Percentiles rank a stretch among this genome's conserved stretches.
Conservation (phyloP, 2,113 vertebrate genomes). For the Gulo gulo region DNA sequence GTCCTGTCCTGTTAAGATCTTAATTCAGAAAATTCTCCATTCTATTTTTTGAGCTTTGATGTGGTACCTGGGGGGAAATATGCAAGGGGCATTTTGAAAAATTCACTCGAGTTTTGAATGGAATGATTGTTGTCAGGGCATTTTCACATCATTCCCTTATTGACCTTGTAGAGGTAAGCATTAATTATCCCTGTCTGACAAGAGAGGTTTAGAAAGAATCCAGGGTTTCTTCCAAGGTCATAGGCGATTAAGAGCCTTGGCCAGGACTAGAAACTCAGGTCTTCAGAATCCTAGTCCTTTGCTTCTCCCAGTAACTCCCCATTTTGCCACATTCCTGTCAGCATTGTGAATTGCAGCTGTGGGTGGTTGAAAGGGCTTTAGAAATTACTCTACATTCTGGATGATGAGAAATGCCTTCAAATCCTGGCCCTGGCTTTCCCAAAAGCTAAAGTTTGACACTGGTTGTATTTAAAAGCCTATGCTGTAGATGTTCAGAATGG, state of each 20-base stretch:
- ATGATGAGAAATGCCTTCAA: neutral
- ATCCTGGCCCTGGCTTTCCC: neutral
- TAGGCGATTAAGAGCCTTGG: neutral
- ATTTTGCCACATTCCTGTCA: neutral
- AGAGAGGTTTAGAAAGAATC: slow-evolving; percentile 38
- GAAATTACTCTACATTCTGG: neutral
- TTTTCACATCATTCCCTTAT: neutral
- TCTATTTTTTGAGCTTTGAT: slow-evolving; percentile 33
- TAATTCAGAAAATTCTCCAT: neutral
- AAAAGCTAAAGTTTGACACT: neutral
- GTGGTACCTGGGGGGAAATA: neutral
- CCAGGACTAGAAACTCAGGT: neutral
- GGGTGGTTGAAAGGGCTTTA: neutral
- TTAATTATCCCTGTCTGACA: slow-evolving; percentile 12
- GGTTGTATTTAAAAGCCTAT: neutral
- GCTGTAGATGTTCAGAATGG: neutral
- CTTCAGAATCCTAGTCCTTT: neutral
- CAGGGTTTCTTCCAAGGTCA: slow-evolving; percentile 2
- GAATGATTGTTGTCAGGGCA: neutral
- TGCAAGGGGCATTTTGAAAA: slow-evolving; percentile 13
- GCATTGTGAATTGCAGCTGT: neutral
- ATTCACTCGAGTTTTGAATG: slow-evolving; percentile 1
- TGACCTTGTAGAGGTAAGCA: neutral
- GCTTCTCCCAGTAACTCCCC: neutral
- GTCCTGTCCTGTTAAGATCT: neutral